Conservation (phyloP, 92 coral and sea anemone genomes). For the Bergia puertoricense region DNA sequence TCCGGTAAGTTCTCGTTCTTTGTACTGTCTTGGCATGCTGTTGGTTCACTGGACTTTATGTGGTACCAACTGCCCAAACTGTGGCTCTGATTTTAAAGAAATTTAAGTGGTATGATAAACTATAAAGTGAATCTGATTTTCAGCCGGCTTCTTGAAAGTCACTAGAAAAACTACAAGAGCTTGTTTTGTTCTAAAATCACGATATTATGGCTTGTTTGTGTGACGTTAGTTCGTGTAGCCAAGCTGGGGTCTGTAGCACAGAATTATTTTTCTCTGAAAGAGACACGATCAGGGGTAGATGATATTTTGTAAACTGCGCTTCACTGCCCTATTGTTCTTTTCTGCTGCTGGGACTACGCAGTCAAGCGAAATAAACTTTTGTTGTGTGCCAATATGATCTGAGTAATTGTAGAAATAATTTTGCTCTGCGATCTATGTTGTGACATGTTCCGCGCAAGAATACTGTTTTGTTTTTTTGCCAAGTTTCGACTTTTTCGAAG, state of each 20-base stretch:
- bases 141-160: background rate
- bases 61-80: background rate
- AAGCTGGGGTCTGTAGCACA: constrained; percentile 29
- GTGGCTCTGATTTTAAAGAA: constrained; percentile 1
- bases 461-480: background rate
- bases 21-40: constrained; percentile 6
- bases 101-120: background rate
- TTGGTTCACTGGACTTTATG: constrained; percentile 18
- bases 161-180: background rate
- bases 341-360: constrained; percentile 34
- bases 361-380: constrained; percentile 31
- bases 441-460: constrained; percentile 12
- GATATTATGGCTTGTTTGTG: background rate
- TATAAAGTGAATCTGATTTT: background rate
- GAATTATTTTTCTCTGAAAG: constrained; percentile 7
- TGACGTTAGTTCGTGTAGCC: background rate
- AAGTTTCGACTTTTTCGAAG: constrained; percentile 13
- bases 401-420: constrained; percentile 14
- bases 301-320: constrained; percentile 36
- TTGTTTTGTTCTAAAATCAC: background rate
- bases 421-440: constrained; percentile 30
- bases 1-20: constrained; percentile 69
- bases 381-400: constrained; percentile 15
- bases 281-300: constrained; percentile 40
- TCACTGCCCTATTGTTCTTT: constrained; percentile 42